These are phyloP conservation scores for Carollia perspicillata DNA, from an alignment of 2,113 vertebrate species.

Conservation along the genomic window DNA sequence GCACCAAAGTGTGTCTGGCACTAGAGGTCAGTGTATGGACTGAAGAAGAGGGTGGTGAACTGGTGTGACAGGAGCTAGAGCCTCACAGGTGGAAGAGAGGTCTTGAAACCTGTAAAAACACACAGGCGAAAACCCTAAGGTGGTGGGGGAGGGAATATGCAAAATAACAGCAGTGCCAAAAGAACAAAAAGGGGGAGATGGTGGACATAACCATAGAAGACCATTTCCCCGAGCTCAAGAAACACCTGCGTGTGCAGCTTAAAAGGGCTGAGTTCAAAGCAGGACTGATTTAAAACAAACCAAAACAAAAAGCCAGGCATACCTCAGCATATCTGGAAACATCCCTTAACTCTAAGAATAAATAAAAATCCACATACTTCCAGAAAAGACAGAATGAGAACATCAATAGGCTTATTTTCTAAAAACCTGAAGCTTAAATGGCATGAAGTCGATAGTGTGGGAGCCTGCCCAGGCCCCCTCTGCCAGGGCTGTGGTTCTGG, in stretches of 20 bases:
- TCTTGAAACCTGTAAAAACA: not conserved
- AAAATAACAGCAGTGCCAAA: not conserved
- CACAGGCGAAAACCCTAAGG: not conserved
- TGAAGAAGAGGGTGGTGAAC: not conserved
- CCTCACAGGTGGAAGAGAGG: not conserved
- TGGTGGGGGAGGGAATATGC: not conserved
- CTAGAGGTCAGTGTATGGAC: fast-evolving
- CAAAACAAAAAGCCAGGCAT: not conserved
- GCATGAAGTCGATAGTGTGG: not conserved
- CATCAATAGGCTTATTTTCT: not conserved
- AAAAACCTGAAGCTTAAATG: not conserved
- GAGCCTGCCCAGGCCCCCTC: not conserved
- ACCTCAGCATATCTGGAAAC: not conserved
- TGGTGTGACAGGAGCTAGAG: not conserved
- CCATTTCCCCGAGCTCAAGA: not conserved
- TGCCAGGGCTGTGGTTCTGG: not conserved
- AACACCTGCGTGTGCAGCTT: not conserved
- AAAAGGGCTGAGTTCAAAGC: not conserved
- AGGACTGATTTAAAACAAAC: not conserved
- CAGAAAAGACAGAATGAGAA: not conserved
- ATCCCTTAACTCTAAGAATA: not conserved
- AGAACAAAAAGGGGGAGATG: not conserved
- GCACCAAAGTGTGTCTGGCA: not conserved
- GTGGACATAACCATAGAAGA: not conserved
- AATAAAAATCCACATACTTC: not conserved